Evolutionary conservation across 2,113 vertebrate species (phyloP).

Genomic region (Pangasianodon hypophthalmus): DNA sequence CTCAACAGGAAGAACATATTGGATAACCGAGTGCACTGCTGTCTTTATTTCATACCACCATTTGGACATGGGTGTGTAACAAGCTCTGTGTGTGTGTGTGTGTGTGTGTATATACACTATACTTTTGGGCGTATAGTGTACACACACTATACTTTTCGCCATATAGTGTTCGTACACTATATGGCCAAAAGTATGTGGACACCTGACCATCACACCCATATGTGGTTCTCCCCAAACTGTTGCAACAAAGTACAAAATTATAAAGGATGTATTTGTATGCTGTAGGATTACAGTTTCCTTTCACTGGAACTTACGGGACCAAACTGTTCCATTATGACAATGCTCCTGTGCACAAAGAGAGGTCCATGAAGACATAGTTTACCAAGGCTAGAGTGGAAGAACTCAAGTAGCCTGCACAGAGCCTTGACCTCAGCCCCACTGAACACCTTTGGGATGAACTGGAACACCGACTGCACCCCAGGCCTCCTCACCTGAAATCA

Average conservation of each 20-base stretch:
- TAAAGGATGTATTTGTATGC: neutral
- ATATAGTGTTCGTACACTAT: too few species aligned
- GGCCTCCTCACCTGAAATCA: neutral
- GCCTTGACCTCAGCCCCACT: neutral
- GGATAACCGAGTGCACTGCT: slow-evolving; percentile 97
- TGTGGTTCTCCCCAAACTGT: neutral
- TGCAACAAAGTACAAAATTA: neutral
- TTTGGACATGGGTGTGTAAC: slow-evolving; percentile 89
- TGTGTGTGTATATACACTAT: too few species aligned
- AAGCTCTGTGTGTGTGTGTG: slow-evolving; percentile 3
- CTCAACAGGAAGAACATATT: slow-evolving; percentile 98
- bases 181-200: neutral
- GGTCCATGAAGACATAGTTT: neutral
- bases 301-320: neutral
- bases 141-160: too few species aligned
- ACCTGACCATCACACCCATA: neutral
- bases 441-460: neutral
- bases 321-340: neutral
- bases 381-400: neutral
- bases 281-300: neutral
- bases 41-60: slow-evolving; percentile 97
- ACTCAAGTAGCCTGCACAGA: neutral
- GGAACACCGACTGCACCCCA: neutral
- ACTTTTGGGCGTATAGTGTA: too few species aligned
- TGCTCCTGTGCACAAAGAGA: neutral